A percentile compares a stretch with the other conserved stretches of the same genome.
phyloP scores from a whole-genome alignment of 2,888 invertebrate genomes.

The Noctua fimbriata region DNA sequence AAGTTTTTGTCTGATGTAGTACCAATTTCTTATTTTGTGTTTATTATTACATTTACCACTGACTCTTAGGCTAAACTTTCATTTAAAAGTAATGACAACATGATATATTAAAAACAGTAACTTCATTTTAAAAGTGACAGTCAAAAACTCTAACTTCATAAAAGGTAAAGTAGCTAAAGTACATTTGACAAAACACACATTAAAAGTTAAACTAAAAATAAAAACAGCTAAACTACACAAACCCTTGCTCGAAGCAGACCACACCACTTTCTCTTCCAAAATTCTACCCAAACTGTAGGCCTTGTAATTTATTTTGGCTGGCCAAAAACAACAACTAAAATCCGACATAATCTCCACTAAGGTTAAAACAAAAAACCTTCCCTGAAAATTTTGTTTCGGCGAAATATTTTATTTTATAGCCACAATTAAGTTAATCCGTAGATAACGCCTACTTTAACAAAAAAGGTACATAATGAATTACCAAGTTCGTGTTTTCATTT shows the following conservation, averaged over 20 bases:
- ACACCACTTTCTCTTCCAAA: slow-evolving; percentile 48
- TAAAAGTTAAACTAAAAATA: slow-evolving; percentile 17
- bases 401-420: slow-evolving; percentile 70
- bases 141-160: not conserved
- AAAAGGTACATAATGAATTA: slow-evolving; percentile 62
- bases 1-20: not conserved
- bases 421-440: slow-evolving; percentile 71
- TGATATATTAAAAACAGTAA: not conserved
- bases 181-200: slow-evolving; percentile 2
- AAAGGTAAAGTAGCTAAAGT: slow-evolving; percentile 1
- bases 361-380: slow-evolving; percentile 66
- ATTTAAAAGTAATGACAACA: not conserved
- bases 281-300: slow-evolving; percentile 35
- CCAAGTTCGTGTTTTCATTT: slow-evolving; percentile 43
- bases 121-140: not conserved
- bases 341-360: slow-evolving; percentile 65
- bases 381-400: slow-evolving; percentile 55
- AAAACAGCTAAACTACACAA: slow-evolving; percentile 2
- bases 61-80: not conserved
- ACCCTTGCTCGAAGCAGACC: slow-evolving; percentile 40
- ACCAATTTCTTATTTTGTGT: not conserved
- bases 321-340: slow-evolving; percentile 67
- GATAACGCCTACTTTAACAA: slow-evolving; percentile 66
- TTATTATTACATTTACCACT: not conserved
- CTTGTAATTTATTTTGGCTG: slow-evolving; percentile 61